Evolutionary conservation across 1,140 invertebrate species (phyloP), one percentile per base, ranked within the genome.

Genomic region (Geopemphigus sp.): DNA sequence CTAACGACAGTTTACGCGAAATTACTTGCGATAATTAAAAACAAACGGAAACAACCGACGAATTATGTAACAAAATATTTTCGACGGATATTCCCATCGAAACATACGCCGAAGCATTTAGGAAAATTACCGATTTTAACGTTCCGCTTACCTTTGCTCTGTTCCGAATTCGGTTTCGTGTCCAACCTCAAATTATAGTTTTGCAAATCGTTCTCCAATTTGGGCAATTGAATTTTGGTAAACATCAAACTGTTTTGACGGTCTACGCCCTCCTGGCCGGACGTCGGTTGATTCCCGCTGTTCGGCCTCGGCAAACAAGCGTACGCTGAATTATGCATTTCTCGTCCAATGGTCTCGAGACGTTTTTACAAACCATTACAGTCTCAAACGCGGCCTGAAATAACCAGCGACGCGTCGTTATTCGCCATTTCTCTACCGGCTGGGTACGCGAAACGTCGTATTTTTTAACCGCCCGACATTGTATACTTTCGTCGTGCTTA

Each of bases 181-280:
- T 78, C 74, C 74, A 78, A 26, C 11, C 74, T 63, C 57, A 78
- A 59, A 61, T 61, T 78, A 54, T 78, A 78, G 17, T 78, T 78
- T 61, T 78, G 74, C 19, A 78, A 26, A 32, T 78, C 74, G 29
- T 78, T 78, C 50, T 78, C 74, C 29, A 78, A 63, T 61, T 78
- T 78, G 6, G 74, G 74, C 17, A 78, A 50, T 50, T 29, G 74
- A 1, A 78, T 6, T 61, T 78, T 78, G 1, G 74, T 29, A 29
- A 78, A 78, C 74, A 78, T 78, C 29, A 78, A 59, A 78, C 17
- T 63, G 57, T 61, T 78, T 63, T 78, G 74, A n/a, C 57, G 74
- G 14, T 78, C 74, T 29, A 61, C 4, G 0, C 32, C 12, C 17
- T 57, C 57, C 0, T 78, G 54, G 17, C 50, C 54, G 11, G 56